phyloP scores from a whole-genome alignment of 2,113 vertebrate genomes.

The Sterna hirundo region DNA sequence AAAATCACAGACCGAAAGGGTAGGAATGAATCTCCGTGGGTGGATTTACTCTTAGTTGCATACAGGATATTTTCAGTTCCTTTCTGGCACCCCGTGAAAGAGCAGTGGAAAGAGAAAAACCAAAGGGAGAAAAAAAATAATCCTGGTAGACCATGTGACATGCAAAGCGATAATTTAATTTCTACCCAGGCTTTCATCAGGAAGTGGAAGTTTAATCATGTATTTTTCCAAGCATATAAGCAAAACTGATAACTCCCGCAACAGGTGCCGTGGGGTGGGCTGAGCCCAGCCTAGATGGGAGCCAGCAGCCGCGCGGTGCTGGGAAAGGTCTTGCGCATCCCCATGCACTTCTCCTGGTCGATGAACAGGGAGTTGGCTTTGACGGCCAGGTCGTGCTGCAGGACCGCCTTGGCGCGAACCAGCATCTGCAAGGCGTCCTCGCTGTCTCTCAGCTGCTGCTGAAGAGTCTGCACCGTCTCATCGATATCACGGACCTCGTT shows the following conservation, averaged over 20 bases:
- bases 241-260: background rate
- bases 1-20: background rate
- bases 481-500: constrained; percentile 87
- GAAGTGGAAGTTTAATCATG: background rate
- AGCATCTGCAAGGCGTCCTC: constrained; percentile 86
- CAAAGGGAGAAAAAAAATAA: background rate
- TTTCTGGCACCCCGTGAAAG: background rate
- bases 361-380: constrained; percentile 93
- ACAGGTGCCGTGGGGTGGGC: accelerated
- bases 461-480: constrained; percentile 83
- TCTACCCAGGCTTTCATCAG: background rate
- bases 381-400: constrained; percentile 89
- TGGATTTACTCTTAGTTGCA: background rate
- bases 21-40: background rate
- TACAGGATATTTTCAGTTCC: background rate
- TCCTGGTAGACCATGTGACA: background rate
- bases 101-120: background rate
- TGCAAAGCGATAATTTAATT: background rate
- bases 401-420: constrained; percentile 80
- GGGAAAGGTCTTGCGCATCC: constrained; percentile 89
- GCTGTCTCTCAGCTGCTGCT: constrained; percentile 83
- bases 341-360: constrained; percentile 95
- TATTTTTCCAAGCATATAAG: background rate
- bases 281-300: constrained; percentile 68
- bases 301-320: constrained; percentile 84